These are phyloP conservation scores for Hypselothyrea guttata DNA, from an alignment of 2,888 invertebrate species.

Conservation along the genomic window DNA sequence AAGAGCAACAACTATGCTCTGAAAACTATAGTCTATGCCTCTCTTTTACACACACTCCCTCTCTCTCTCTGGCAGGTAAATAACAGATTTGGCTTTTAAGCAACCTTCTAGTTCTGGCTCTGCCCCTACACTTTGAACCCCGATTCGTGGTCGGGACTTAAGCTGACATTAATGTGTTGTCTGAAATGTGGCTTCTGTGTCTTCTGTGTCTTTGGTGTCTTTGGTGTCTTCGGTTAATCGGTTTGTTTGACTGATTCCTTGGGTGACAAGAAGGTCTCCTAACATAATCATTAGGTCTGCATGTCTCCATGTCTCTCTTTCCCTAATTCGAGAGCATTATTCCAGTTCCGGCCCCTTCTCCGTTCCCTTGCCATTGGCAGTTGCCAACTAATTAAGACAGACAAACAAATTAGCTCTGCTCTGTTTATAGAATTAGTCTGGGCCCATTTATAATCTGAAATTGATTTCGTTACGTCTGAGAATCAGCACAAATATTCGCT, in stretches of 20 bases:
- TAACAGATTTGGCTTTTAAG: slow-evolving; percentile 23
- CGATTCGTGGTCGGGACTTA: slow-evolving; percentile 34
- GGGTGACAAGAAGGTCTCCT: slow-evolving; percentile 49
- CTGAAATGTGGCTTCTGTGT: slow-evolving; percentile 70
- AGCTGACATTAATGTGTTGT: slow-evolving; percentile 70
- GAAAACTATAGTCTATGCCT: neutral
- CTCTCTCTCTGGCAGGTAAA: slow-evolving; percentile 1
- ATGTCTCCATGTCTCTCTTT: neutral
- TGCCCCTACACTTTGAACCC: neutral
- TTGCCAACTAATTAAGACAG: slow-evolving; percentile 49
- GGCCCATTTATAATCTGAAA: neutral
- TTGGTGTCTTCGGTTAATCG: slow-evolving; percentile 61
- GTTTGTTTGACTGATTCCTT: slow-evolving; percentile 37
- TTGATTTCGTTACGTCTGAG: too few relatives aligned
- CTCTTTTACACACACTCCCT: too few relatives aligned
- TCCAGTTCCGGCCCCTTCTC: neutral
- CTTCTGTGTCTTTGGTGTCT: too few relatives aligned
- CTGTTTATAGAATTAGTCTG: slow-evolving; percentile 48
- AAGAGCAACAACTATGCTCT: slow-evolving; percentile 54
- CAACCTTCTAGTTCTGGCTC: neutral
- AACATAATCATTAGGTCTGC: slow-evolving; percentile 46
- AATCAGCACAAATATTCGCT: too few relatives aligned
- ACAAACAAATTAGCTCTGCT: slow-evolving; percentile 41
- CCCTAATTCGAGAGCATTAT: neutral
- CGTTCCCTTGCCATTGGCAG: neutral